Conservation (phyloP, 1,140 invertebrate species). For the Cydia splendana region DNA sequence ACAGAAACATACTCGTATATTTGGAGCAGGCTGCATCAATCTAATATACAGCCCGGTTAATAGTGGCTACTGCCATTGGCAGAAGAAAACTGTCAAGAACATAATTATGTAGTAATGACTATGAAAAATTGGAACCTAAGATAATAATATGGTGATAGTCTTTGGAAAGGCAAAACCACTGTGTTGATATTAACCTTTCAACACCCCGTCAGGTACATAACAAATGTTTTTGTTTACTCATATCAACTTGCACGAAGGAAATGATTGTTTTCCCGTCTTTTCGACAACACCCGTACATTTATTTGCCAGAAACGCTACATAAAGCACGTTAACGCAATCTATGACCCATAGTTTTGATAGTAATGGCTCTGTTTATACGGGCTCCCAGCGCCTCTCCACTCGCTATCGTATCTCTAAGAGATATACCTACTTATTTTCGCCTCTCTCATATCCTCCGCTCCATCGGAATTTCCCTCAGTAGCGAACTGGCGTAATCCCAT, state of each 20-base stretch:
- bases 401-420: conserved; percentile 40
- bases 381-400: conserved; percentile 46
- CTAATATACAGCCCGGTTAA: no score
- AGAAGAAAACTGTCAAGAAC: no score
- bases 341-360: conserved; percentile 62
- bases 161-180: background rate
- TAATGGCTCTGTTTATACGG: conserved; percentile 63
- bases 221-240: conserved; percentile 29
- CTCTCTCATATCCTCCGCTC: conserved; percentile 40
- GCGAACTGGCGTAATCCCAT: conserved; percentile 54
- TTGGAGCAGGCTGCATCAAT: no score
- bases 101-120: no score
- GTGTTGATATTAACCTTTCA: background rate
- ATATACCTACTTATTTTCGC: conserved; percentile 37
- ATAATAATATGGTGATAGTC: no score
- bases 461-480: conserved; percentile 53
- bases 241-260: conserved; percentile 33
- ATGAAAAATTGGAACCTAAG: no score
- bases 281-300: conserved; percentile 44
- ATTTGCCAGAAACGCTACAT: conserved; percentile 46
- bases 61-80: no score
- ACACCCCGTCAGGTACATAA: background rate
- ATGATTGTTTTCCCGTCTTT: conserved; percentile 42
- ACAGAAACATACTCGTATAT: background rate
- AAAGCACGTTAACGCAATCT: conserved; percentile 57